A percentile compares a stretch with the other conserved stretches of the same genome.
Conservation (phyloP, 2,797 vertebrate genomes). For the Enteromius viviparus region DNA sequence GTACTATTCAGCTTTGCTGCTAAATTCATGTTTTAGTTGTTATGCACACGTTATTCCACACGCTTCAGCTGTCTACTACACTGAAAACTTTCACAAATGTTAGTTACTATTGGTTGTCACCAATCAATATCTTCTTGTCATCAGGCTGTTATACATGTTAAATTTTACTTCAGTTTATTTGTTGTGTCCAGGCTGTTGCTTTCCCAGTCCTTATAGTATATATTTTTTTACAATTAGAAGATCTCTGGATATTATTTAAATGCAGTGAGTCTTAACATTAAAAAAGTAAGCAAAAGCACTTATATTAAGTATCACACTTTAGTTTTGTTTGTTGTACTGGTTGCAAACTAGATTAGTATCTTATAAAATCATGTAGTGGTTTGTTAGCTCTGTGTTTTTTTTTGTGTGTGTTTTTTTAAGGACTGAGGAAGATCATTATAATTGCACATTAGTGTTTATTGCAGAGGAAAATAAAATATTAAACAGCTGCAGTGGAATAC, state of each 20-base stretch:
- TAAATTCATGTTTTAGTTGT: not conserved
- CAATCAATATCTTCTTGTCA: not conserved
- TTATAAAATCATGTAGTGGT: not conserved
- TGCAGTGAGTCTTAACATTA: not conserved
- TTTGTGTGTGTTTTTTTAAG: not conserved
- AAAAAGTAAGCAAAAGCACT: not conserved
- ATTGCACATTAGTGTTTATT: slow-evolving; percentile 47
- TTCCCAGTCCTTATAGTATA: not conserved
- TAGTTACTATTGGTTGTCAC: not conserved
- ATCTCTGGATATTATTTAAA: not conserved
- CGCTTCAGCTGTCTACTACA: not conserved
- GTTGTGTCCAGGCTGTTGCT: not conserved
- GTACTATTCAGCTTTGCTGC: not conserved
- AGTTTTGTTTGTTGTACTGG: not conserved
- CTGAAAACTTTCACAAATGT: not conserved
- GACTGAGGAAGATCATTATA: slow-evolving; percentile 13
- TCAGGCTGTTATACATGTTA: not conserved
- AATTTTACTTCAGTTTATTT: not conserved
- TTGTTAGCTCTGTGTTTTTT: not conserved
- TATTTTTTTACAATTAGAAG: not conserved
- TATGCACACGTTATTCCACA: not conserved
- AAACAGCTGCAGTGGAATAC: slow-evolving; percentile 42
- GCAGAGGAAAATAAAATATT: slow-evolving; percentile 42
- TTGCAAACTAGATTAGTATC: not conserved
- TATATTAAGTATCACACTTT: not conserved